Base-by-base conservation (phyloP, 1,140 invertebrate species). In the Asbolus verrucosus region DNA sequence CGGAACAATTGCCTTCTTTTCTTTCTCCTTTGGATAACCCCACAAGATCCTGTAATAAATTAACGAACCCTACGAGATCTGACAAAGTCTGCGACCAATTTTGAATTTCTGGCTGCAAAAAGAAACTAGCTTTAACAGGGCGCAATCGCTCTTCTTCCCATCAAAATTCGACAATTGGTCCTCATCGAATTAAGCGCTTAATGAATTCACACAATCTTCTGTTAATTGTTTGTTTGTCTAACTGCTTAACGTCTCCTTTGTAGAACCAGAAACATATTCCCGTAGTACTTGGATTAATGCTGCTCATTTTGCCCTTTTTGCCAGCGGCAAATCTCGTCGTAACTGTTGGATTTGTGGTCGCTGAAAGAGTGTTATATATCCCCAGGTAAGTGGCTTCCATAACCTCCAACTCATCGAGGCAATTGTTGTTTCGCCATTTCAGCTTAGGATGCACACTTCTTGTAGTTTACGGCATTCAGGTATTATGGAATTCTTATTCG, bases 331-430 rank as follows among this genome's bases (percentile, higher is more conserved):
- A 96, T 82, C 81, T 96, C 50, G 86, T 96, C 71, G 89, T 96
- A 75, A 94, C 92, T 0, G 94, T 96, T 8, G 94, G 94, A 9
- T 97, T 97, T 81, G 93, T 96, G 1, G 89, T 96, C 0, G 94
- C 94, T 4, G 94, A 97, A 81, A 85, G 94, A 77, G 89, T 96
- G n/a, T 86, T 96, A 0, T 96, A 96, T 80, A 91, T 94, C 76
- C 94, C 94, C 19, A 96, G 93, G 91, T 92, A 84, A 84, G 65
- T 15, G 33, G 33, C 5, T 2, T 36, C 33, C 6, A 6, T 36
- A n/a, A n/a, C n/a, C n/a, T n/a, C n/a, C 11, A n/a, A 36, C 33
- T 2, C 11, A 36, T 6, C 11, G 5, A 36, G n/a, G n/a, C n/a
- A 6, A 36, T 36, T 36, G 33, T 36, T 27, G 11, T 21, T 59